Percentiles rank a stretch among this genome's conserved stretches.
Conservation (phyloP, 2,797 vertebrate species). For the Margarornis squamiger region DNA sequence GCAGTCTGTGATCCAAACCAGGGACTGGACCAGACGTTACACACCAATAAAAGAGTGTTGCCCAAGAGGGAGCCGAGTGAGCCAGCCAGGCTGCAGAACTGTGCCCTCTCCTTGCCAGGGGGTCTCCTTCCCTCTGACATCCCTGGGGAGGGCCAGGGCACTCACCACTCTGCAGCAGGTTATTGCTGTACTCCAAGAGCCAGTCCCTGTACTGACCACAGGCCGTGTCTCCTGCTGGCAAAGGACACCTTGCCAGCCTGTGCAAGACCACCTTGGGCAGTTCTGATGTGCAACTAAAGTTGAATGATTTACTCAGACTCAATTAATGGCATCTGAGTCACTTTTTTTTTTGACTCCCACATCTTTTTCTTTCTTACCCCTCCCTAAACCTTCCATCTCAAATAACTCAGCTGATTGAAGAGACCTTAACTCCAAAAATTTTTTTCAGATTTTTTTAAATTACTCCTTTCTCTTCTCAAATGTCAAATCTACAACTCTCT, state of each 20-base stretch:
- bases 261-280: neutral
- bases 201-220: neutral
- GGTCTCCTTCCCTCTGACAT: neutral
- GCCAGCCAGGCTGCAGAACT: neutral
- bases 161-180: neutral
- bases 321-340: neutral
- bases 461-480: neutral
- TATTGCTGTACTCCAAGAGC: accelerated
- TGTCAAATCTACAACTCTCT: neutral
- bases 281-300: neutral
- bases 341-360: neutral
- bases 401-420: neutral
- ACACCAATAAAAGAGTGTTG: neutral
- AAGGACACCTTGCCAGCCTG: neutral
- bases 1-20: neutral
- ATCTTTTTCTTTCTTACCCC: neutral
- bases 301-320: neutral
- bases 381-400: neutral
- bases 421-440: neutral
- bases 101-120: neutral
- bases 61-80: neutral
- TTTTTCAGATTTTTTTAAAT: neutral
- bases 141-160: too few species aligned
- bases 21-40: accelerated
- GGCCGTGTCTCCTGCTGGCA: neutral